Evolutionary conservation across 2,888 invertebrate species (phyloP).

Genomic region (Teleogryllus oceanicus): DNA sequence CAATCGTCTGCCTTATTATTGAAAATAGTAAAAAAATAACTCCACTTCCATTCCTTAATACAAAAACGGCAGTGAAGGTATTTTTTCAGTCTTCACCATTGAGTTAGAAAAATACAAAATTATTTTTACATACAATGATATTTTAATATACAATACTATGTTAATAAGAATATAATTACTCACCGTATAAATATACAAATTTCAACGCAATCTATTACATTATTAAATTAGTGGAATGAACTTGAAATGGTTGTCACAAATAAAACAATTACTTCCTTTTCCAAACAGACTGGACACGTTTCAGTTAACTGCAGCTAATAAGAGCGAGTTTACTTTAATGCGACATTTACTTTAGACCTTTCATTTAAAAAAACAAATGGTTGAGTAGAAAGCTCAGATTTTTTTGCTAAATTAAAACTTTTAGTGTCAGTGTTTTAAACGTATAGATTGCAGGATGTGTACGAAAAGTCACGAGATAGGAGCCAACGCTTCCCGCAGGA

Average conservation of each 20-base stretch:
- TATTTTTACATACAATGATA: neutral
- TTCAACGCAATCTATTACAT: neutral
- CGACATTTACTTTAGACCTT: too few species aligned
- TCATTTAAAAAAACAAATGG: too few species aligned
- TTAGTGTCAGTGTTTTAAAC: too few species aligned
- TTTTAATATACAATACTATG: neutral
- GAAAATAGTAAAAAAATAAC: neutral
- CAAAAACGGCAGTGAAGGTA: neutral
- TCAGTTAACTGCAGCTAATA: neutral
- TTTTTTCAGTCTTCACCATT: neutral
- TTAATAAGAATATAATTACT: neutral
- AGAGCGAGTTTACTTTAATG: too few species aligned
- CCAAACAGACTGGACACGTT: neutral
- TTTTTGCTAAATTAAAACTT: too few species aligned
- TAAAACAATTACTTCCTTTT: neutral
- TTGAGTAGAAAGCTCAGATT: too few species aligned
- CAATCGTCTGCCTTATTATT: neutral
- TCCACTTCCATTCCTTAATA: slow-evolving; percentile 18
- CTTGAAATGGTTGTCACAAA: neutral
- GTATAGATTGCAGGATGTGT: too few species aligned
- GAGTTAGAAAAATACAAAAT: neutral
- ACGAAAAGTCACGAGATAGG: too few species aligned
- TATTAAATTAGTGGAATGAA: neutral
- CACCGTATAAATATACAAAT: neutral
- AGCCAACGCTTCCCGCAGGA: too few species aligned